Evolutionary conservation across 2,113 vertebrate species (phyloP).

Genomic region (Prinia subflava): DNA sequence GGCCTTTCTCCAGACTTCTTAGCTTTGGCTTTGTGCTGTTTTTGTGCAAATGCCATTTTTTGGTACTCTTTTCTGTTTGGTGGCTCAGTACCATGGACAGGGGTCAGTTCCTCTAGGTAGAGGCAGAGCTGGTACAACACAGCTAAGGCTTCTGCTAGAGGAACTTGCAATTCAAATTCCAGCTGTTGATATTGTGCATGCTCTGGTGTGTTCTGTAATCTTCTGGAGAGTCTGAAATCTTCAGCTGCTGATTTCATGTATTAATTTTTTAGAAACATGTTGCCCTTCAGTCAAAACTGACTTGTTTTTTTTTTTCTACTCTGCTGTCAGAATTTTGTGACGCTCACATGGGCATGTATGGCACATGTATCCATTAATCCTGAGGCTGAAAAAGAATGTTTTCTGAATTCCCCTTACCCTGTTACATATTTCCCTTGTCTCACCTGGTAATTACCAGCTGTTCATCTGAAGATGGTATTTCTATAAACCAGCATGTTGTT

Average conservation of each 20-base stretch:
- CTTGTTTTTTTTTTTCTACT: not conserved
- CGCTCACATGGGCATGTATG: rapidly evolving
- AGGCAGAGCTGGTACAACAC: rapidly evolving
- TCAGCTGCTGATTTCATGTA: not conserved
- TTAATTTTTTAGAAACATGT: rapidly evolving
- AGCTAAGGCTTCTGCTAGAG: not conserved
- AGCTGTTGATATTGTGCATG: rapidly evolving
- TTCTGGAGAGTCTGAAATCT: not conserved
- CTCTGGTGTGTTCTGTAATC: not conserved
- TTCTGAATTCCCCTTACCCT: not conserved
- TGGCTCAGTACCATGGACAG: not conserved
- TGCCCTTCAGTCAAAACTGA: not conserved
- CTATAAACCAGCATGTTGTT: not conserved
- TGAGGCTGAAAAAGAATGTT: not conserved
- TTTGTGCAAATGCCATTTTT: not conserved
- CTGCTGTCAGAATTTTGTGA: not conserved
- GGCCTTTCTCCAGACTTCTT: not conserved
- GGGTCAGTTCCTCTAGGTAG: rapidly evolving
- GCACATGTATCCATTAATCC: not conserved
- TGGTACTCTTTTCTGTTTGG: rapidly evolving
- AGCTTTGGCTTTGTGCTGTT: not conserved
- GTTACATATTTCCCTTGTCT: not conserved
- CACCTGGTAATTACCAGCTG: not conserved
- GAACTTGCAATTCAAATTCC: not conserved
- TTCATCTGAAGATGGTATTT: not conserved